phyloP scores from a whole-genome alignment of 2,888 invertebrate species.

The Sesamia inferens region DNA sequence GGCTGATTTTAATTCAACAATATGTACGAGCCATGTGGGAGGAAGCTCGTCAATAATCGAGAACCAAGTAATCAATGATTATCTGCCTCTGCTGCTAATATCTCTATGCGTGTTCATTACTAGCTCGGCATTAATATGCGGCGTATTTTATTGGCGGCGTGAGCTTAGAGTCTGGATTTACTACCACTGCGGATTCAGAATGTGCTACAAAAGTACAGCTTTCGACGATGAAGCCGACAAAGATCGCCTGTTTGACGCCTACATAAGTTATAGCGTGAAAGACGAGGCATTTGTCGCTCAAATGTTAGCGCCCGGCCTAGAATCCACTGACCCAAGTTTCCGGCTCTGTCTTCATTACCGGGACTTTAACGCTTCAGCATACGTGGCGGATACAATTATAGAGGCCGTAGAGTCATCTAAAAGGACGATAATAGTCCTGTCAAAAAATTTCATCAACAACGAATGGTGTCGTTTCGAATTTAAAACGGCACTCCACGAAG shows the following conservation, averaged over 20 bases:
- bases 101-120: slow-evolving; percentile 94
- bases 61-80: slow-evolving; percentile 94
- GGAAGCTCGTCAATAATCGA: slow-evolving; percentile 93
- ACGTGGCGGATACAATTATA: slow-evolving; percentile 97
- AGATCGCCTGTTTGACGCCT: slow-evolving; percentile 97
- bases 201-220: slow-evolving; percentile 95
- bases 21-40: slow-evolving; percentile 93
- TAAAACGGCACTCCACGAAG: slow-evolving; percentile 97
- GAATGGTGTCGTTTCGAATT: slow-evolving; percentile 99
- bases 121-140: slow-evolving; percentile 94
- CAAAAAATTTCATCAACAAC: slow-evolving; percentile 97
- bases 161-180: slow-evolving; percentile 96
- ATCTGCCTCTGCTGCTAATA: slow-evolving; percentile 94
- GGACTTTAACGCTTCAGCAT: slow-evolving; percentile 96
- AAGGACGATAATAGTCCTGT: slow-evolving; percentile 96
- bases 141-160: slow-evolving; percentile 94
- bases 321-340: slow-evolving; percentile 95
- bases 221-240: slow-evolving; percentile 95
- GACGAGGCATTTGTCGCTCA: slow-evolving; percentile 97
- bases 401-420: slow-evolving; percentile 97
- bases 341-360: slow-evolving; percentile 97
- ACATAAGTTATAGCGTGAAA: slow-evolving; percentile 98
- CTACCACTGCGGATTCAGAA: slow-evolving; percentile 95
- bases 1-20: slow-evolving; percentile 94
- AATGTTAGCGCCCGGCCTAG: slow-evolving; percentile 96